These are phyloP conservation scores for Venustaconcha ellipsiformis DNA, from an alignment of 1,140 invertebrate genomes.

Conservation along the genomic window DNA sequence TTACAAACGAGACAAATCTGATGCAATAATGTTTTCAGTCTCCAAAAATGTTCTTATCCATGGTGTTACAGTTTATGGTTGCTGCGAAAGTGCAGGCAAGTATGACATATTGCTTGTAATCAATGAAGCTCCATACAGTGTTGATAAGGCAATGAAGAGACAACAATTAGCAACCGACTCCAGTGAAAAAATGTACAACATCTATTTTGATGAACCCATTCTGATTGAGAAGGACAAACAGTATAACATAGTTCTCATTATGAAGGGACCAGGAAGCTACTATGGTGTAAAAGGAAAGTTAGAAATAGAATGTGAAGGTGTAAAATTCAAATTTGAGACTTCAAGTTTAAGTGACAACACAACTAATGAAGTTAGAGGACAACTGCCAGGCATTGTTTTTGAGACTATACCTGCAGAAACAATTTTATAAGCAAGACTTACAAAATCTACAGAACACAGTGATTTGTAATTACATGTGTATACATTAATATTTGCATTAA, in stretches of 20 bases:
- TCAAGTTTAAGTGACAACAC: conserved; percentile 7
- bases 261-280: conserved; percentile 13
- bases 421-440: no score
- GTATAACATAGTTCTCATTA: conserved; percentile 5
- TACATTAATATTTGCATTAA: no score
- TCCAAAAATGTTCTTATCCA: conserved; percentile 15
- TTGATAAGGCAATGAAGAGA: conserved; percentile 1
- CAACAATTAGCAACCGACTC: conserved; percentile 6
- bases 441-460: no score
- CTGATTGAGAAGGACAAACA: neutral
- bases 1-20: conserved; percentile 24
- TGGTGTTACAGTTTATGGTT: conserved; percentile 19
- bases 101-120: neutral
- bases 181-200: conserved; percentile 19
- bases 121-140: conserved; percentile 6
- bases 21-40: conserved; percentile 13
- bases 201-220: conserved; percentile 14
- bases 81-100: conserved; percentile 4
- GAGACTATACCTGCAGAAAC: neutral
- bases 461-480: no score
- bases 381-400: conserved; percentile 26
- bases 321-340: conserved; percentile 9
- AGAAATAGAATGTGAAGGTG: neutral
- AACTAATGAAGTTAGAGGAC: conserved; percentile 16
- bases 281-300: conserved; percentile 8